Base-by-base conservation (phyloP, 2,797 vertebrate species). In the Argya squamiceps region DNA sequence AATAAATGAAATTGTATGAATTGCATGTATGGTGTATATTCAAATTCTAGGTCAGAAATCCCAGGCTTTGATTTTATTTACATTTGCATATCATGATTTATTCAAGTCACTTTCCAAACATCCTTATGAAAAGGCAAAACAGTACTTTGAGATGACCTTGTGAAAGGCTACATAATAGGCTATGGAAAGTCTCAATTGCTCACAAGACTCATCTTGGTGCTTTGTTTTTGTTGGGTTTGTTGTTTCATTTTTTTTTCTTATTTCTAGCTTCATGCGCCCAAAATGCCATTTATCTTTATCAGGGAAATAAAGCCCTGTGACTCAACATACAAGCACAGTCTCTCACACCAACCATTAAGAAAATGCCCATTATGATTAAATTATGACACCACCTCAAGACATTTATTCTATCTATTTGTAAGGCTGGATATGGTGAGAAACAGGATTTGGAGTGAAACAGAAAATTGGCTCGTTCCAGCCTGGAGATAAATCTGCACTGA, bases 301-400 rank as follows among this genome's bases (percentile, higher is more conserved):
- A 77, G 5, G 19, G 10, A 90, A 75, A 68, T 47, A 78, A 81
- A 86, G 4, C 3, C 10, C 29, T 10, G 3, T 27, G 11, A 7
- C 22, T 46, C 55, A 67, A 71, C 18, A 23, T 9, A 60, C 19
- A 88, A 73, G 15, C 3, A 24, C 37, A 32, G 3, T 30, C 10
- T 32, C 2, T 60, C 3, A 21, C 15, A 20, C 1, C 3, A 55
- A 6, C 12, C 4, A 6, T 20, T 9, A 84, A 3, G 19, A 70
- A 80, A 88, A 82, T 56, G 10, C 2, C 15, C 8, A 50, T 77
- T 83, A 50, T 74, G 34, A 63, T 24, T 10, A 47, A 82, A 21
- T 36, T 80, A 55, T 60, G 19, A 46, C 14, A 53, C 7, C 20
- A 32, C 11, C 2, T 46, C 10, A 12, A 8, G 44, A 8, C 16